Base-by-base conservation (phyloP, 2,113 vertebrate species). In the Falco punctatus region DNA sequence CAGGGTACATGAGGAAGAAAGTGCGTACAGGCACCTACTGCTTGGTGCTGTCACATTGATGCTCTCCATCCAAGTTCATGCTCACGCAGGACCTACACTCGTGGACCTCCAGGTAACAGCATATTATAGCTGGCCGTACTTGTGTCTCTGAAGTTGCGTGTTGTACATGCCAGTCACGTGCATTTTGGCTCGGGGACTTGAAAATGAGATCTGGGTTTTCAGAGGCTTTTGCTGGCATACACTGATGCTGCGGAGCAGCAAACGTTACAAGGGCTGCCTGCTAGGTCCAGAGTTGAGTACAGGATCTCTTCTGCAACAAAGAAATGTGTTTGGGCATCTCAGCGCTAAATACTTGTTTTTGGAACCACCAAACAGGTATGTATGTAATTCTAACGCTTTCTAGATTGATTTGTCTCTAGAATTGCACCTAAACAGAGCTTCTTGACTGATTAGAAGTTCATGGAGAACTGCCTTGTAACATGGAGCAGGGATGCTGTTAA, bases 1-100 rank as follows among this genome's bases (percentile, higher is more conserved):
- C 3, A 17, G 19, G 46, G 35, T 10, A 19, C 40, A 19, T 0
- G 1, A 23, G 59, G 51, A 42, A 66, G 67, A 46, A 42, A 5
- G 40, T 6, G 2, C 0, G 0, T 13, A 3, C 12, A 19, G 35
- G 17, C 19, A 67, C 28, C 65, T 52, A 0, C 42, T 51, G 20
- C 44, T 26, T 10, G 5, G 30, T 17, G 21, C 1, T 64, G 33
- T 16, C 75, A 24, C 1, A 0, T 7, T 32, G 23, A 19, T 35
- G 21, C 6, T 35, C 54, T 84, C 57, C 13, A 18, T 17, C 14
- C 77, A 33, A 24, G 35, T 2, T 27, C 24, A 2, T 42, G 32
- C 19, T 35, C 16, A 7, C 51, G 19, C 58, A 30, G 26, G 22
- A 67, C 2, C 21, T 24, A 7, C 4, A 4, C 61, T 33, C 2